Evolutionary conservation across 2,113 vertebrate genomes (phyloP), one percentile per base, ranked within the genome.

Genomic region (Larimichthys polyactis): DNA sequence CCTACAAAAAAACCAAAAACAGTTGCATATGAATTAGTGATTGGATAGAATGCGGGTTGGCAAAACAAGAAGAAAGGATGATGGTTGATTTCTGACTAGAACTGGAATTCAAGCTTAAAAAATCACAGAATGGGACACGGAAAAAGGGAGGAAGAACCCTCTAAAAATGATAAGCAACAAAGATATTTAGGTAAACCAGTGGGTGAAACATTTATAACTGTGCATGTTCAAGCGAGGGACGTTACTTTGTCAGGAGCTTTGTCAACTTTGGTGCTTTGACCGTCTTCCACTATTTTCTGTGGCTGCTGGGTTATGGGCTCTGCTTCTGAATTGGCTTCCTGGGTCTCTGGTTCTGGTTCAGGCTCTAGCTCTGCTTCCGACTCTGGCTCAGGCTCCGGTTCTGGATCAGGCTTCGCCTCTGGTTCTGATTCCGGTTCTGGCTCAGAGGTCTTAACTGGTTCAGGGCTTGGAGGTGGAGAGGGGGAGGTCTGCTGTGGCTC

Each of bases 261-360:
- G 29, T 92, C 83, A 48, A 84, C n/a, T 2, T 74, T 64, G 29
- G 54, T 15, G 14, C 19, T 24, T 52, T 48, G 22, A 73, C n/a
- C 20, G 17, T 63, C 36, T 46, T 71, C 49, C 32, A 81, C 83
- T 80, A 82, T 52, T 17, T 79, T 91, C 86, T 90, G 89, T 4
- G 95, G 94, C 82, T 96, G 95, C 72, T 92, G 46, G 20, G 90
- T 95, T 15, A 95, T 67, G 62, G 89, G 74, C 71, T 89, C 83
- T 10, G 75, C 49, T 63, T 87, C 71, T 62, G 76, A 9, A 71
- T 27, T 17, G 3, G 58, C 59, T 66, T 90, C 73, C 27, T 88
- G 71, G 36, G 48, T 59, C n/a, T 71, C 40, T 24, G 64, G 54
- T 27, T 75, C 69, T 68, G 71, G 19, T 19, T 79, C 54, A 46